Conservation (phyloP, 1,140 invertebrate species). For the Linepithema humile region DNA sequence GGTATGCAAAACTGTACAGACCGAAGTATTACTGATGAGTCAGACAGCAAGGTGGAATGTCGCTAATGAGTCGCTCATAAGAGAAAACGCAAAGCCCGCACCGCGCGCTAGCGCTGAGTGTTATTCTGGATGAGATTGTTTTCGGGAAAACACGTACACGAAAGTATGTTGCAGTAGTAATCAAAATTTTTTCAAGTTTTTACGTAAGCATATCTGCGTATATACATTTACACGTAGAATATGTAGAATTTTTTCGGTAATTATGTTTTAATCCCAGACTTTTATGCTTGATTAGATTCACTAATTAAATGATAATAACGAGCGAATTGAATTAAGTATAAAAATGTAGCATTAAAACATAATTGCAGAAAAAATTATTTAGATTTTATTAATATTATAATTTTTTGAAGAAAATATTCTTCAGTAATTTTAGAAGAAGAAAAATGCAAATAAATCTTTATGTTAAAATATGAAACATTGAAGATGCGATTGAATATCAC, state of each 20-base stretch:
- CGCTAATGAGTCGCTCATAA: conserved; percentile 73
- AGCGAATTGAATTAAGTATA: too few relatives aligned
- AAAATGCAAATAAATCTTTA: too few relatives aligned
- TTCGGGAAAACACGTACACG: neutral
- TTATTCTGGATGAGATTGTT: neutral
- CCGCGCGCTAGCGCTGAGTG: neutral
- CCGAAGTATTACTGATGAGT: conserved; percentile 73
- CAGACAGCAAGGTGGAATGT: conserved; percentile 75
- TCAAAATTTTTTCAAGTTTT: neutral
- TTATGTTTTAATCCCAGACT: neutral
- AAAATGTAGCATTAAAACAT: too few relatives aligned
- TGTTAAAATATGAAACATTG: neutral
- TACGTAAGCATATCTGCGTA: neutral
- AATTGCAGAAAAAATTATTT: too few relatives aligned
- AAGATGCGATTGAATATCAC: neutral
- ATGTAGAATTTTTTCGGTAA: neutral
- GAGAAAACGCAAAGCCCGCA: conserved; percentile 46
- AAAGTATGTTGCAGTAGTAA: neutral
- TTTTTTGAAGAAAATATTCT: too few relatives aligned
- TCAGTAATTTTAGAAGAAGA: too few relatives aligned
- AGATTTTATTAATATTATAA: too few relatives aligned
- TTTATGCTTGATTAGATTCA: neutral
- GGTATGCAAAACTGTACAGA: conserved; percentile 69
- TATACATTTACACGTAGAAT: neutral
- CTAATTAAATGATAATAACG: neutral